Conservation (phyloP, 2,888 invertebrate genomes). For the Clanis bilineata region DNA sequence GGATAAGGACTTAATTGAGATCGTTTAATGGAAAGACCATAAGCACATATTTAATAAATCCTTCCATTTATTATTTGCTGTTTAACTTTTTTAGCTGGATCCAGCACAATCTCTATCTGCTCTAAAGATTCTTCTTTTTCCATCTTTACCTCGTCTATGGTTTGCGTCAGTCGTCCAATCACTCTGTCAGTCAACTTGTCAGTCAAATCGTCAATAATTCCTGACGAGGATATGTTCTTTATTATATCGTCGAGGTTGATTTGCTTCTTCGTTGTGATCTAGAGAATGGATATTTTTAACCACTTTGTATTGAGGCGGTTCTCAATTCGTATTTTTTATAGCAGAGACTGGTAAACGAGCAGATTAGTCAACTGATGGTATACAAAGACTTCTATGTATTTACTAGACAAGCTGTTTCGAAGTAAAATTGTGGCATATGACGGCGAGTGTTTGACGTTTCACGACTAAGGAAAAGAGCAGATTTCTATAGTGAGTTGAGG, state of each 20-base stretch:
- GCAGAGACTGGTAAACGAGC: too few species aligned
- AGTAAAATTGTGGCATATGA: too few species aligned
- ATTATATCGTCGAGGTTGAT: conserved; percentile 10
- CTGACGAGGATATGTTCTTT: background rate
- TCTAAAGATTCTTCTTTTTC: conserved; percentile 1
- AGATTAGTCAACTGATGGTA: too few species aligned
- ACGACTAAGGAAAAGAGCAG: too few species aligned
- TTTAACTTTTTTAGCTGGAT: background rate
- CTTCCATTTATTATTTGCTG: conserved; percentile 4
- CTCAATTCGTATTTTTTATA: too few species aligned
- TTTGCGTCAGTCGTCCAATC: background rate
- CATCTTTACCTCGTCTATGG: background rate
- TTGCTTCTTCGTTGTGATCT: background rate
- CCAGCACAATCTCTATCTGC: conserved; percentile 2
- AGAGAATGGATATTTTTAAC: background rate
- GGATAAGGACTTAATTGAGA: too few species aligned
- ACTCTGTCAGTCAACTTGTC: conserved; percentile 2
- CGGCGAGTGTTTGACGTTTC: too few species aligned
- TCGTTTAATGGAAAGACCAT: too few species aligned
- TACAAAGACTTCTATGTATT: too few species aligned
- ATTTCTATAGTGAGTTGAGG: too few species aligned
- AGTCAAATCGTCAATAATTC: conserved; percentile 13
- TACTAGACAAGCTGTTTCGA: too few species aligned
- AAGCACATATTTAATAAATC: background rate
- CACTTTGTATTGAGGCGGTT: background rate